Percentiles rank a stretch among this genome's conserved stretches.
phyloP scores from a whole-genome alignment of 2,888 invertebrate genomes.

The Thecophora atra region DNA sequence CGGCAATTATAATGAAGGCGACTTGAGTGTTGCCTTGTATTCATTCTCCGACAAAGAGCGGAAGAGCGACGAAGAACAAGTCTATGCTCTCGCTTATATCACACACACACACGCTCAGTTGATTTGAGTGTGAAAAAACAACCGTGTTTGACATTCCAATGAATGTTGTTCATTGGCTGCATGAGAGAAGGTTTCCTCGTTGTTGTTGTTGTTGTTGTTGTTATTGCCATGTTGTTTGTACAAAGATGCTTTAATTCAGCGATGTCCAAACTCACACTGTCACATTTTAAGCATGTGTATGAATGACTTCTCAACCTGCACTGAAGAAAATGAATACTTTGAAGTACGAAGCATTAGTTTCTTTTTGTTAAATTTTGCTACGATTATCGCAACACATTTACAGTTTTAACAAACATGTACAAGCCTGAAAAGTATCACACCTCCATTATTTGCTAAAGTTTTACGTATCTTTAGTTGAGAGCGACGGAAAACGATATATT shows the following conservation, averaged over 20 bases:
- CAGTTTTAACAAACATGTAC: too few relatives aligned
- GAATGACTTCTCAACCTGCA: too few relatives aligned
- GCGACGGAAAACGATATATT: too few relatives aligned
- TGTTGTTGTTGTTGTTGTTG: constrained; percentile 21
- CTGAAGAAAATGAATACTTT: too few relatives aligned
- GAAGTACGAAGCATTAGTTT: too few relatives aligned
- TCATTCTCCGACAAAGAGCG: not conserved
- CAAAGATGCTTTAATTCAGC: constrained; percentile 24
- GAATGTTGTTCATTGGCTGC: constrained; percentile 15
- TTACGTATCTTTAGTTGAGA: too few relatives aligned
- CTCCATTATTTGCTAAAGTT: too few relatives aligned
- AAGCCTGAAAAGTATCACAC: too few relatives aligned
- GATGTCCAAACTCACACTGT: too few relatives aligned
- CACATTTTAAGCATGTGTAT: too few relatives aligned
- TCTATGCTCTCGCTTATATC: not conserved
- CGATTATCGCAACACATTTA: too few relatives aligned
- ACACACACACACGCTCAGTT: constrained; percentile 12
- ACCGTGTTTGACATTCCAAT: constrained; percentile 35
- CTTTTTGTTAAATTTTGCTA: too few relatives aligned
- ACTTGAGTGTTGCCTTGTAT: not conserved
- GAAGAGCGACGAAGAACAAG: not conserved
- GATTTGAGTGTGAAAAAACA: constrained; percentile 32
- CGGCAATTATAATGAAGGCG: not conserved
- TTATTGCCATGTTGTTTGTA: constrained; percentile 1
- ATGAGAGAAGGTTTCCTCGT: not conserved